Evolutionary conservation across 2,113 vertebrate genomes (phyloP).

Genomic region (Sphaerodactylus townsendi): DNA sequence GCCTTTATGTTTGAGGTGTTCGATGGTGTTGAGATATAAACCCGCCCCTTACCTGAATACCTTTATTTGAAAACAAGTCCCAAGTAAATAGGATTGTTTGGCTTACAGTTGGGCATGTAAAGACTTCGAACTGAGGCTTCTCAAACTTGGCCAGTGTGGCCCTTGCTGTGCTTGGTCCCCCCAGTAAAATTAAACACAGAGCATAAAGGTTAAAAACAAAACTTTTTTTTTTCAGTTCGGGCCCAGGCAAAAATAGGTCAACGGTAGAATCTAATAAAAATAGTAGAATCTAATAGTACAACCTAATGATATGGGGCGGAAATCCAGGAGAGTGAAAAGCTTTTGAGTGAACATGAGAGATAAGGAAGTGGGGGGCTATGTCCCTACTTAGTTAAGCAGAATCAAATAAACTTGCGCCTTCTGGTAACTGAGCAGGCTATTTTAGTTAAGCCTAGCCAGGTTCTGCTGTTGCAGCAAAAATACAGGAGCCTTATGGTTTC

Average conservation of each 20-base stretch:
- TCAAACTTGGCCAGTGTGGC: not conserved
- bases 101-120: not conserved
- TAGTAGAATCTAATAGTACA: not conserved
- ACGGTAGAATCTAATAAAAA: too few species aligned
- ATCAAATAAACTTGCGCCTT: not conserved
- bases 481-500: too few species aligned
- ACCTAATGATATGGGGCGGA: not conserved
- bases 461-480: too few species aligned
- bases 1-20: not conserved
- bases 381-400: not conserved
- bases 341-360: not conserved
- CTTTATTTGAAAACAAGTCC: not conserved
- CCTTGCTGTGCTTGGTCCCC: not conserved
- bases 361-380: not conserved
- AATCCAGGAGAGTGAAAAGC: not conserved
- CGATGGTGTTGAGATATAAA: not conserved
- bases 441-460: not conserved
- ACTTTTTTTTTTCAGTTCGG: not conserved
- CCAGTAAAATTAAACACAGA: not conserved
- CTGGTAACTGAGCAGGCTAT: not conserved
- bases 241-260: not conserved
- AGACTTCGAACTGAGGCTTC: not conserved
- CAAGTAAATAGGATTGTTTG: not conserved
- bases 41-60: not conserved
- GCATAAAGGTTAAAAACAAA: not conserved